Percentiles rank a stretch among this genome's conserved stretches.
Conservation (phyloP, 2,797 vertebrate species). For the Heterohyrax brucei region DNA sequence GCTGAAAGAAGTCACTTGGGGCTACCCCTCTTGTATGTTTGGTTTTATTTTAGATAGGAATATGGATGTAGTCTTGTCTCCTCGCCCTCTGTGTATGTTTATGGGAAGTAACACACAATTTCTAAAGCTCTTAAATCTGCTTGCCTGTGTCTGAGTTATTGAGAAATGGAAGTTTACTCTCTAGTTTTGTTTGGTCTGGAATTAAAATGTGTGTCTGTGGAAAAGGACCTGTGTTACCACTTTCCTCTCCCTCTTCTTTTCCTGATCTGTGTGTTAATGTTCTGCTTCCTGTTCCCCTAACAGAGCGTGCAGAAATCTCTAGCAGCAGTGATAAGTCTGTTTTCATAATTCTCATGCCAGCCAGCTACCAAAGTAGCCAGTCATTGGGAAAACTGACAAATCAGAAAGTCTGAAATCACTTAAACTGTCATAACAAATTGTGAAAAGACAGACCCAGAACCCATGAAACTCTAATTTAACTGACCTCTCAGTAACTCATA, state of each 20-base stretch:
- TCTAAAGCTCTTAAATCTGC: slow-evolving; percentile 32
- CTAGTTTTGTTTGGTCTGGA: slow-evolving; percentile 10
- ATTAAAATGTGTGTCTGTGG: neutral
- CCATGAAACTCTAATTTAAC: neutral
- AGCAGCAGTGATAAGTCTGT: neutral
- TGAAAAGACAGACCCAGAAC: neutral
- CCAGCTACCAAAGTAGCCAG: slow-evolving; percentile 19
- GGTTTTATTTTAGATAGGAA: slow-evolving; percentile 15
- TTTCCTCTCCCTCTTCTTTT: neutral
- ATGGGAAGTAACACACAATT: slow-evolving; percentile 30
- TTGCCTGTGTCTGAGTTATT: slow-evolving; percentile 39
- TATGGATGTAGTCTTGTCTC: neutral
- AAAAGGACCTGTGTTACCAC: neutral
- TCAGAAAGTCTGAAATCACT: slow-evolving; percentile 47
- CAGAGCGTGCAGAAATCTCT: slow-evolving; percentile 46
- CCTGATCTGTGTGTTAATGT: neutral
- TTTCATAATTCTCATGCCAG: slow-evolving; percentile 29
- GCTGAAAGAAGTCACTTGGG: slow-evolving; percentile 9
- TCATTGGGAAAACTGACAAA: slow-evolving; percentile 55
- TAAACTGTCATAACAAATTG: neutral
- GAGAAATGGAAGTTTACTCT: slow-evolving; percentile 41
- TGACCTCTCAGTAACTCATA: neutral
- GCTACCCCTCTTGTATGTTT: neutral
- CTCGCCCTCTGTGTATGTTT: neutral
- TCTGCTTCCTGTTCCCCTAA: slow-evolving; percentile 12